Percentiles rank a stretch among this genome's conserved stretches.
Evolutionary conservation across 2,888 invertebrate genomes (phyloP).

Genomic region (Cosmia trapezina): DNA sequence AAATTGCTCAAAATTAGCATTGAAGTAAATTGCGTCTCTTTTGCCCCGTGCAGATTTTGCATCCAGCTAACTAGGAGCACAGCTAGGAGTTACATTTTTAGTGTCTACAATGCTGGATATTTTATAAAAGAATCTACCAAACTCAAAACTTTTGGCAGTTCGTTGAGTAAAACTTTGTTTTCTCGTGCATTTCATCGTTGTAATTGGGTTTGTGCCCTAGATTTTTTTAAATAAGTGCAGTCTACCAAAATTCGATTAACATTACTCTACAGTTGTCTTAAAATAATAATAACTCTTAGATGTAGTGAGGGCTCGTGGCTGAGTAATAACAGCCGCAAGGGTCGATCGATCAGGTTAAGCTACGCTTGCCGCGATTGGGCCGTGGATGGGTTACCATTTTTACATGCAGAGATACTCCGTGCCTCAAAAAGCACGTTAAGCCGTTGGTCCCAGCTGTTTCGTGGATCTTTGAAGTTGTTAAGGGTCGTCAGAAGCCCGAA

Average conservation of each 20-base stretch:
- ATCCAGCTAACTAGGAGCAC: constrained; percentile 1
- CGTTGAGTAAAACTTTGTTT: neutral
- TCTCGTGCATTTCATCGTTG: neutral
- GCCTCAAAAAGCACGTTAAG: too few relatives aligned
- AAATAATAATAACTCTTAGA: neutral
- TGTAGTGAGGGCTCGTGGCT: too few relatives aligned
- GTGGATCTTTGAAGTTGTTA: too few relatives aligned
- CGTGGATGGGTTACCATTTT: too few relatives aligned
- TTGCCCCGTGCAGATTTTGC: constrained; percentile 10
- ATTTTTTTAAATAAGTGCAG: neutral
- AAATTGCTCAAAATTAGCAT: constrained; percentile 46
- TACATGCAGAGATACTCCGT: too few relatives aligned
- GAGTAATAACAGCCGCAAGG: too few relatives aligned
- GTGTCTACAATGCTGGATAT: neutral
- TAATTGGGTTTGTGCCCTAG: neutral
- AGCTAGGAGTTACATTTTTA: constrained; percentile 1
- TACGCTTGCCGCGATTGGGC: too few relatives aligned
- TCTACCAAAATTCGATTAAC: too few relatives aligned
- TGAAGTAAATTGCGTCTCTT: constrained; percentile 19
- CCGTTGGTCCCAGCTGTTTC: too few relatives aligned
- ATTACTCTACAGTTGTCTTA: neutral
- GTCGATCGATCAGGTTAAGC: too few relatives aligned
- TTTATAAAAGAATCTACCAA: neutral
- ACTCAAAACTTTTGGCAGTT: neutral
- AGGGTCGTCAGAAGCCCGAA: too few relatives aligned